phyloP scores from a whole-genome alignment of 2,888 invertebrate species.

The Pilophorus perplexus region DNA sequence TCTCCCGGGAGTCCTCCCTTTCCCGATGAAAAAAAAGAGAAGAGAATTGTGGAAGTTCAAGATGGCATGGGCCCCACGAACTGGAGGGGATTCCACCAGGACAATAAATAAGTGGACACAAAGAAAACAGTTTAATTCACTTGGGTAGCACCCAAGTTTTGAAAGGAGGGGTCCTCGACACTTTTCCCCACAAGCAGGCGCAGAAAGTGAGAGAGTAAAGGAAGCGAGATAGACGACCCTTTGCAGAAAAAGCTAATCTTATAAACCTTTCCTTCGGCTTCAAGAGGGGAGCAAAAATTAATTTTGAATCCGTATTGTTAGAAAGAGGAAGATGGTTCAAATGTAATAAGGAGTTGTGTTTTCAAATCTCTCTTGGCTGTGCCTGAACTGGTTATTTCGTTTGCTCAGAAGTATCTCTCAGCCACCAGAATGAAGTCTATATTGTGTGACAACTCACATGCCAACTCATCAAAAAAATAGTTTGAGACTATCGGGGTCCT shows the following conservation, averaged over 20 bases:
- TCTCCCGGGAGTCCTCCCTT: not conserved
- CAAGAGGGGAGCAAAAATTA: constrained; percentile 10
- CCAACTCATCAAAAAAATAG: too few relatives aligned
- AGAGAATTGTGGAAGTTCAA: not conserved
- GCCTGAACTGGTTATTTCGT: too few relatives aligned
- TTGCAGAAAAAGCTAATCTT: constrained; percentile 27
- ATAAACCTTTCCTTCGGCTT: constrained; percentile 7
- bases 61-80: constrained; percentile 3
- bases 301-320: constrained; percentile 13
- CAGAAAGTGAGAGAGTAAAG: not conserved
- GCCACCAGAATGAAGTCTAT: too few relatives aligned
- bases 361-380: too few relatives aligned
- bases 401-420: too few relatives aligned
- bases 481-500: too few relatives aligned
- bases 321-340: constrained; percentile 3
- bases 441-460: too few relatives aligned
- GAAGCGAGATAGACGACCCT: not conserved
- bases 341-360: constrained; percentile 14
- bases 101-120: constrained; percentile 40
- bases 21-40: constrained; percentile 2
- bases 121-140: constrained; percentile 41
- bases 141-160: constrained; percentile 39
- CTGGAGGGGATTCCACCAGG: constrained; percentile 23
- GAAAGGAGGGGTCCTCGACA: constrained; percentile 23
- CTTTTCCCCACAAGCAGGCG: constrained; percentile 16